phyloP scores from a whole-genome alignment of 2,888 invertebrate genomes.

The Drosophila recens region DNA sequence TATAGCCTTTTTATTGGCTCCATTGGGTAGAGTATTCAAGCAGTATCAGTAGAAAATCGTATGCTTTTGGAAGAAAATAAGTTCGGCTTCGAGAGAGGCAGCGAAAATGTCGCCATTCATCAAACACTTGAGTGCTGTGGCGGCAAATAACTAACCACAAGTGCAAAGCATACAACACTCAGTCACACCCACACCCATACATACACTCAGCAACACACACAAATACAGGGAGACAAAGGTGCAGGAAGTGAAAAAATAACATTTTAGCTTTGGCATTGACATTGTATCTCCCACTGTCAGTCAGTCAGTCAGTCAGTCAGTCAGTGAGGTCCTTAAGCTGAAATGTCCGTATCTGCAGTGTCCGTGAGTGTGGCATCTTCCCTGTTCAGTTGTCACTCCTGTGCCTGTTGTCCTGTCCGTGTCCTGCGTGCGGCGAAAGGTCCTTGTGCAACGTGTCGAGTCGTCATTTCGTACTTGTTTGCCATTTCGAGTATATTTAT shows the following conservation, averaged over 20 bases:
- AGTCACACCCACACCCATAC: constrained; percentile 29
- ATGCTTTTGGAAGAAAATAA: constrained; percentile 21
- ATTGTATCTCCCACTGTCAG: constrained; percentile 1
- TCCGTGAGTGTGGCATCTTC: constrained; percentile 29
- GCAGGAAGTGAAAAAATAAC: constrained; percentile 63
- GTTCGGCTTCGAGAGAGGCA: constrained; percentile 3
- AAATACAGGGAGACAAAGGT: constrained; percentile 23
- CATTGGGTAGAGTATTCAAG: constrained; percentile 6
- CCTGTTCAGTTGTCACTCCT: constrained; percentile 64
- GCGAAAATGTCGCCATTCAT: constrained; percentile 47
- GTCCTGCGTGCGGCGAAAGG: constrained; percentile 19
- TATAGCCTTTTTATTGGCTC: neutral
- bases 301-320: constrained; percentile 8
- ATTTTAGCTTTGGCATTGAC: constrained; percentile 56
- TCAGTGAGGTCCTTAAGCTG: constrained; percentile 24
- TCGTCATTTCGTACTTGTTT: constrained; percentile 44
- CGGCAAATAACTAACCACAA: constrained; percentile 70
- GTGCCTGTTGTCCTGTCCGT: constrained; percentile 24
- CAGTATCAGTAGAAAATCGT: constrained; percentile 28
- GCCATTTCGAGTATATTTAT: constrained; percentile 71
- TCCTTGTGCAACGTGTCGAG: constrained; percentile 62
- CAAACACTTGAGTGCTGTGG: constrained; percentile 48
- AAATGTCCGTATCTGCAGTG: constrained; percentile 35
- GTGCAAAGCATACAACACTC: constrained; percentile 42
- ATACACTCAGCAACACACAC: neutral